Evolutionary conservation across 2,888 invertebrate genomes (phyloP).

Genomic region (Oscheius sp.): DNA sequence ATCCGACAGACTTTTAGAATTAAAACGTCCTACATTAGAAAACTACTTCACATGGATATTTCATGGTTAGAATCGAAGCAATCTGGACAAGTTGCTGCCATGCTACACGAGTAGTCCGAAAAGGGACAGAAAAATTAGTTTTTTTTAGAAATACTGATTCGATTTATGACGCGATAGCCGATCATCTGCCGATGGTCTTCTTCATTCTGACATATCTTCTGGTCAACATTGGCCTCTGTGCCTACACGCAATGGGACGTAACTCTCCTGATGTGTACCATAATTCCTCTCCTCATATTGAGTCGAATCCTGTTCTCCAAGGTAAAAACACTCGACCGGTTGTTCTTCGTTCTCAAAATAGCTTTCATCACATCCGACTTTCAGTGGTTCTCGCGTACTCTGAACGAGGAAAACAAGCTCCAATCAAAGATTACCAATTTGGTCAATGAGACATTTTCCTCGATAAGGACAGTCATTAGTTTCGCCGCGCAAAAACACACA

Average conservation of each 20-base stretch:
- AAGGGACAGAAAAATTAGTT: not conserved
- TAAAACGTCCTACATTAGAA: conserved; percentile 64
- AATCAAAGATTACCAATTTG: conserved; percentile 66
- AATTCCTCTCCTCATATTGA: conserved; percentile 58
- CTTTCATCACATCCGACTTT: conserved; percentile 9
- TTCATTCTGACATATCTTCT: conserved; percentile 60
- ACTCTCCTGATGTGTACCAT: conserved; percentile 64
- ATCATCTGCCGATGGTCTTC: conserved; percentile 67
- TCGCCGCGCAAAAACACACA: conserved; percentile 66
- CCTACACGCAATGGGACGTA: conserved; percentile 69
- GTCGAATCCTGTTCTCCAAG: conserved; percentile 65
- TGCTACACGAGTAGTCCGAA: conserved; percentile 63
- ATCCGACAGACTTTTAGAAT: conserved; percentile 66
- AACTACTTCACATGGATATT: conserved; percentile 67
- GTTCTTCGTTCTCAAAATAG: not conserved
- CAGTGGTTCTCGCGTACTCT: conserved; percentile 68
- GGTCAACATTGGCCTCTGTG: conserved; percentile 54
- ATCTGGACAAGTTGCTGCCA: conserved; percentile 67
- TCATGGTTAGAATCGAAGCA: conserved; percentile 68
- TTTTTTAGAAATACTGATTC: conserved; percentile 61
- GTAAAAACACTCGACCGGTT: no score
- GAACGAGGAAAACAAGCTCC: conserved; percentile 62
- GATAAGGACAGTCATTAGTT: conserved; percentile 66
- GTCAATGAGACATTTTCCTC: conserved; percentile 67
- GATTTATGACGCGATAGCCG: conserved; percentile 68